phyloP scores from a whole-genome alignment of 2,888 invertebrate genomes.

The Schrankia costaestrigalis region DNA sequence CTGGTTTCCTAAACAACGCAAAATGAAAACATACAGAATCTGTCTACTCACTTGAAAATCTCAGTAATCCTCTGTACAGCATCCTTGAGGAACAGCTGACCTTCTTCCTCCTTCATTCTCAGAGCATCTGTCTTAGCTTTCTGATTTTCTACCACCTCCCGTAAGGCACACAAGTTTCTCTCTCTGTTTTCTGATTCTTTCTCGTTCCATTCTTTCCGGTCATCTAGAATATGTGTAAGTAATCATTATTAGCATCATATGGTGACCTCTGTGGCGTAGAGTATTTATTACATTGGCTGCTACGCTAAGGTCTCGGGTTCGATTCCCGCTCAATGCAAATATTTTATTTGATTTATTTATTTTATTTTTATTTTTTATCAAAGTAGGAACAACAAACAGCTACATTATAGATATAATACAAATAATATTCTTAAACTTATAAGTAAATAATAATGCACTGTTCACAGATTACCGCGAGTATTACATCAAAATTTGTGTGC shows the following conservation, averaged over 20 bases:
- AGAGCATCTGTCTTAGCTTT: conserved; percentile 36
- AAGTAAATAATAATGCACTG: no score
- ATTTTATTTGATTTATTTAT: background rate
- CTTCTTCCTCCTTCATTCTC: conserved; percentile 29
- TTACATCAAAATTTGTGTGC: no score
- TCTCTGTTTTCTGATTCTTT: conserved; percentile 32
- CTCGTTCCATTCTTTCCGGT: conserved; percentile 61
- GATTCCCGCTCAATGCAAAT: no score
- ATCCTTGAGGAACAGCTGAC: conserved; percentile 29
- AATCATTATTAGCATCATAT: background rate
- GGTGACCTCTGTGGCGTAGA: background rate
- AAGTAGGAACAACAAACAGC: background rate
- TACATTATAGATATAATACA: no score
- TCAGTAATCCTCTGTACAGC: conserved; percentile 51
- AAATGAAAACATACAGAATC: no score
- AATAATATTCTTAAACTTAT: no score
- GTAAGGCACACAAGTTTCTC: conserved; percentile 32
- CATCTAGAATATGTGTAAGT: conserved; percentile 39
- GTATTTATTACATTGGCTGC: background rate
- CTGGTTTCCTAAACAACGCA: no score
- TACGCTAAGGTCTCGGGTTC: background rate
- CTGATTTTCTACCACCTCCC: conserved; percentile 37
- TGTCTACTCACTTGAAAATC: conserved; percentile 60
- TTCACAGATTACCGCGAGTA: no score
- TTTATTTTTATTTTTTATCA: background rate